Evolutionary conservation across 2,113 vertebrate species (phyloP).

Genomic region (Leptobrachium leishanense): DNA sequence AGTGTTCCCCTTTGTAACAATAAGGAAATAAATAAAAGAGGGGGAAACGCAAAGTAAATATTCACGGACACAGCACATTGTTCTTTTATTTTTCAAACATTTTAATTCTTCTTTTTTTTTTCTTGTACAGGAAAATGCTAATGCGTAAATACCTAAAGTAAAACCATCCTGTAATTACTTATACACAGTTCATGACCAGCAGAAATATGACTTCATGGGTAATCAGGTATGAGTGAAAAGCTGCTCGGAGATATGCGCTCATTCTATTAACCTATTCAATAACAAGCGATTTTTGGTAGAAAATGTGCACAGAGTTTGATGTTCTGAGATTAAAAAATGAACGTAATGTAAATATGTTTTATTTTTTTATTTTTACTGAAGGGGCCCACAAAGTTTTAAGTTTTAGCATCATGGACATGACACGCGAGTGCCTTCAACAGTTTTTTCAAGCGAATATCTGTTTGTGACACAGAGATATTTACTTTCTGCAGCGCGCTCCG

Average conservation of each 20-base stretch:
- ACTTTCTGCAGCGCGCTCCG: too few species aligned
- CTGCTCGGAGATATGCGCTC: constrained; percentile 11
- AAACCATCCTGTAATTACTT: constrained; percentile 57
- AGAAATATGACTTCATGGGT: constrained; percentile 54
- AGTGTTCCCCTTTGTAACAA: constrained; percentile 73
- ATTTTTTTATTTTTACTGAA: too few species aligned
- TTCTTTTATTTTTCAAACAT: not conserved
- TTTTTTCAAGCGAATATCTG: too few species aligned
- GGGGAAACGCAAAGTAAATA: constrained; percentile 74
- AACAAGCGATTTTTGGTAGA: not conserved
- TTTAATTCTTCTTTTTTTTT: constrained; percentile 25
- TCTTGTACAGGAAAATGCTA: constrained; percentile 63
- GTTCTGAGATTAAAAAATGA: too few species aligned
- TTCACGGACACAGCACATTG: constrained; percentile 60
- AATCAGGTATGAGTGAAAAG: constrained; percentile 16
- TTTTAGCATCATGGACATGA: too few species aligned
- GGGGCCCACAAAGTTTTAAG: too few species aligned
- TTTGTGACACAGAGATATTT: too few species aligned
- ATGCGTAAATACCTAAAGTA: constrained; percentile 64
- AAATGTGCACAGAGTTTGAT: too few species aligned
- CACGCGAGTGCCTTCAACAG: too few species aligned
- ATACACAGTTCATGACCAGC: constrained; percentile 60
- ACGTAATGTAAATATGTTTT: too few species aligned
- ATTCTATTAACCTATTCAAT: not conserved
- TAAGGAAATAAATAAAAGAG: constrained; percentile 79